These are phyloP conservation scores for Zoanthus solanderi DNA, from an alignment of 92 coral and sea anemone genomes.

Conservation along the genomic window DNA sequence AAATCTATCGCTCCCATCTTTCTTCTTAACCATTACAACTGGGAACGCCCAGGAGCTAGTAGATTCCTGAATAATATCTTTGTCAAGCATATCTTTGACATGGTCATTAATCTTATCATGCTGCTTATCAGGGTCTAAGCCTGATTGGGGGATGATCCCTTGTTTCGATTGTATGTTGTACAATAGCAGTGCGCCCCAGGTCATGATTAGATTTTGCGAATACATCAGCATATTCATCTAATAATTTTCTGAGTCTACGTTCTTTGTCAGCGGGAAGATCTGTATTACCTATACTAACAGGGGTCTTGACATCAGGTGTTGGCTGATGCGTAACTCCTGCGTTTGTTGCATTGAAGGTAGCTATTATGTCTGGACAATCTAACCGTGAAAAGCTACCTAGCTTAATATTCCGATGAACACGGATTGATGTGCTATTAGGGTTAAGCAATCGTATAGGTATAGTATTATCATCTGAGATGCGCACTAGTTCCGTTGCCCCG, in stretches of 20 bases:
- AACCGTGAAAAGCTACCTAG: constrained; percentile 45
- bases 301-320: background rate
- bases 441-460: constrained; percentile 54
- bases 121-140: constrained; percentile 51
- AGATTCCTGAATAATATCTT: constrained; percentile 53
- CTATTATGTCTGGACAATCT: constrained; percentile 5
- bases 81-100: constrained; percentile 51
- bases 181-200: constrained; percentile 51
- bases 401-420: constrained; percentile 46
- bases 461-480: constrained; percentile 30
- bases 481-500: constrained; percentile 53
- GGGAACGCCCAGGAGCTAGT: constrained; percentile 67
- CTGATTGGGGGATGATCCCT: constrained; percentile 58
- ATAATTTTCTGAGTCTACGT: constrained; percentile 2
- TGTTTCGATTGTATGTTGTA: constrained; percentile 57
- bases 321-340: background rate
- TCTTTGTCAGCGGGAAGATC: constrained; percentile 27
- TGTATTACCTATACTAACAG: background rate
- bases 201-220: constrained; percentile 50
- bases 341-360: background rate
- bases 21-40: constrained; percentile 62
- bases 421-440: constrained; percentile 37
- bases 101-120: constrained; percentile 46
- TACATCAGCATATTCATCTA: constrained; percentile 51
- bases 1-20: constrained; percentile 62